Evolutionary conservation across 2,113 vertebrate species (phyloP).

Genomic region (Herpailurus yagouaroundi): DNA sequence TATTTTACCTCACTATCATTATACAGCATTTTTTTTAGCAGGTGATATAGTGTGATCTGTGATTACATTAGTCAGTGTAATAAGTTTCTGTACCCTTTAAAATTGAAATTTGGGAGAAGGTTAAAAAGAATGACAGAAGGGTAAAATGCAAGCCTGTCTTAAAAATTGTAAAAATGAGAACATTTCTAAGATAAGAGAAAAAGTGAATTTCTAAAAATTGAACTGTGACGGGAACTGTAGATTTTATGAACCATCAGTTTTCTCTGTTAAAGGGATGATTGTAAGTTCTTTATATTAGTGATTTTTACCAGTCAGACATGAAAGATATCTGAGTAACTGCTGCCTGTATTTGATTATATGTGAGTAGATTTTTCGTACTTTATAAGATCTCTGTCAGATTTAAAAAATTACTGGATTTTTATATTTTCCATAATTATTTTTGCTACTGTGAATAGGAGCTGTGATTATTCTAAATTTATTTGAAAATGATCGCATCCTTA

Average conservation of each 20-base stretch:
- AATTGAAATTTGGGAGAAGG: slow-evolving; percentile 7
- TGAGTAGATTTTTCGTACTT: slow-evolving; percentile 18
- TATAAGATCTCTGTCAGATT: background rate
- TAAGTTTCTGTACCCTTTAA: background rate
- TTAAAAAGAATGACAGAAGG: slow-evolving; percentile 45
- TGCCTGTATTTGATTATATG: slow-evolving; percentile 1
- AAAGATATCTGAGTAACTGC: background rate
- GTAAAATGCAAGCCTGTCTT: slow-evolving; percentile 39
- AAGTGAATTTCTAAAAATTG: slow-evolving; percentile 11
- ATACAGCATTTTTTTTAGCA: slow-evolving; percentile 70
- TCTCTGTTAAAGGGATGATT: slow-evolving; percentile 24
- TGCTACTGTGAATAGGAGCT: background rate
- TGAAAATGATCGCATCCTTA: background rate
- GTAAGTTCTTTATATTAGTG: background rate
- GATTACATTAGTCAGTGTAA: slow-evolving; percentile 54
- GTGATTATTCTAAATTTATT: background rate
- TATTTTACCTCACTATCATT: slow-evolving; percentile 59
- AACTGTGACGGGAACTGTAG: background rate
- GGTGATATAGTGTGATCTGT: slow-evolving; percentile 34
- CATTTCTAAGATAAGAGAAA: slow-evolving; percentile 42
- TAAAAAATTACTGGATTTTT: background rate
- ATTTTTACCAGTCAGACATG: background rate
- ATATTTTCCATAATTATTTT: background rate
- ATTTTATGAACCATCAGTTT: slow-evolving; percentile 4
- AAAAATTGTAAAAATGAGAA: slow-evolving; percentile 1